phyloP scores from a whole-genome alignment of 1,140 invertebrate species.

The Choristoneura fumiferana region DNA sequence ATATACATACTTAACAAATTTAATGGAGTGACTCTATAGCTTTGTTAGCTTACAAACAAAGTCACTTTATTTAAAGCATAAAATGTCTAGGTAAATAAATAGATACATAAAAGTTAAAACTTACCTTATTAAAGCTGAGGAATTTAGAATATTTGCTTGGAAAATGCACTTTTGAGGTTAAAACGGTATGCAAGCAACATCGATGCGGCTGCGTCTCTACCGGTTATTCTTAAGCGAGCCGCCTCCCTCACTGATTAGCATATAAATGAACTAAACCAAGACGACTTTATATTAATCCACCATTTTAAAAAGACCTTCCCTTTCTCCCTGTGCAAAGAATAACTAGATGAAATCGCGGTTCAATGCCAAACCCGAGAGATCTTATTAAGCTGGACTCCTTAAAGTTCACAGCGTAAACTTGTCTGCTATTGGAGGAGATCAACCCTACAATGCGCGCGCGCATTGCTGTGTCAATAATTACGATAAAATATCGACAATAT shows the following conservation, averaged over 20 bases:
- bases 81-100: constrained; percentile 10
- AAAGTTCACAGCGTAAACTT: too few species aligned
- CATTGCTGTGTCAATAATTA: constrained; percentile 37
- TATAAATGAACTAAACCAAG: constrained; percentile 70
- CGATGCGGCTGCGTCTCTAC: constrained; percentile 34
- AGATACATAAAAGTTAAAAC: too few species aligned
- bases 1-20: too few species aligned
- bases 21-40: too few species aligned
- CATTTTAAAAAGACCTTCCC: constrained; percentile 37
- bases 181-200: too few species aligned
- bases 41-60: not conserved
- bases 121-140: too few species aligned
- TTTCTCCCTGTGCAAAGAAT: constrained; percentile 19
- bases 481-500: constrained; percentile 56
- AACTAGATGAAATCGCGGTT: not conserved
- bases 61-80: not conserved
- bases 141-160: too few species aligned
- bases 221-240: constrained; percentile 55
- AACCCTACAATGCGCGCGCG: constrained; percentile 4
- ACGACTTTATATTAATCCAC: constrained; percentile 66
- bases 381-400: too few species aligned
- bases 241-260: constrained; percentile 71
- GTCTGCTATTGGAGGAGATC: too few species aligned
- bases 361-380: too few species aligned
- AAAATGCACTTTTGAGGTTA: too few species aligned